Evolutionary conservation across 2,113 vertebrate genomes (phyloP), one percentile per base, ranked within the genome.

Genomic region (Laterallus jamaicensis): DNA sequence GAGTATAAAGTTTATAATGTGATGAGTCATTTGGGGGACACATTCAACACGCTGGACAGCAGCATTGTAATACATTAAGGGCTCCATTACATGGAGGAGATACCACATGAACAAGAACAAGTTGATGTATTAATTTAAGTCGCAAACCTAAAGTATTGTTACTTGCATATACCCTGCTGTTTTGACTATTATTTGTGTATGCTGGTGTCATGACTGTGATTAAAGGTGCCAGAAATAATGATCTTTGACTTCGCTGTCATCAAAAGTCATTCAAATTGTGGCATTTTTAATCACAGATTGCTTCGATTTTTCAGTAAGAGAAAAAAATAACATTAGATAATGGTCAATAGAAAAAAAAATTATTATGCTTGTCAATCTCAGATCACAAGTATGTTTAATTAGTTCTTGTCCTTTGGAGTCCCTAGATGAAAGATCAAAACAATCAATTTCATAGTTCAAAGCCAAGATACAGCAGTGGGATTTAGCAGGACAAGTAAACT

Each of bases 301-400:
- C 68, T 77, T 49, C 28, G 4, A 7, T 75, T 94, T 96, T 88
- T 56, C 60, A 40, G 24, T 54, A 49, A 76, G n/a, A 70, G 58
- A 37, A 91, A 82, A 83, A 55, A 49, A 49, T 4, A 49, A 52
- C 24, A 73, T 75, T 84, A 94, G 73, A 74, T 86, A 93, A 58
- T 68, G 32, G 66, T 93, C 66, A 86, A 54, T 91, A 86, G 13
- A 47, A 88, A 75, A 83, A 40, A 84, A 90, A 92, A 82, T 79
- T 42, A 24, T 79, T 91, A 56, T 84, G 17, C 73, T 93, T 93
- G 84, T 87, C 86, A 86, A 18, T 79, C 69, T 83, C 60, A 31
- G 54, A 66, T 89, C 64, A 78, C 16, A 76, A n/a, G 68, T 68
- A 68, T 16, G 24, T 62, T 93, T 96, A 97, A 95, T 95, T 95